phyloP scores from a whole-genome alignment of 2,797 vertebrate species.

The Phalanger gymnotis region DNA sequence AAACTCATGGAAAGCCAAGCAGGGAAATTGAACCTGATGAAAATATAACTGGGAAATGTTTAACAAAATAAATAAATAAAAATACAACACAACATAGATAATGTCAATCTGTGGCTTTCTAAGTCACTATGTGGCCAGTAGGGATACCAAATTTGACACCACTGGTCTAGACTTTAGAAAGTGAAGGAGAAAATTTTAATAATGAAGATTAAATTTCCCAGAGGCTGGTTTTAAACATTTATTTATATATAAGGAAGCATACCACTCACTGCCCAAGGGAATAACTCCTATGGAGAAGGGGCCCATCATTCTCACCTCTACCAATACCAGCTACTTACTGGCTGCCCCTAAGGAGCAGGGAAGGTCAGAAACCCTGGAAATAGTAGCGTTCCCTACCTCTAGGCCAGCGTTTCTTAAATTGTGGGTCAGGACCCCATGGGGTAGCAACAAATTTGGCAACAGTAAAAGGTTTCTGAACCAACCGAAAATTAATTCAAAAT shows the following conservation, averaged over 20 bases:
- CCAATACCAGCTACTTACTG: not conserved
- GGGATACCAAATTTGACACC: not conserved
- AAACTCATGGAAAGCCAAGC: not conserved
- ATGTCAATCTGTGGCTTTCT: not conserved
- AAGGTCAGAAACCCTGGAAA: not conserved
- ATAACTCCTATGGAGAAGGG: not conserved
- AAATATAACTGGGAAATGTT: not conserved
- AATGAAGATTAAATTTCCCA: not conserved
- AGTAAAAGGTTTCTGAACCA: too few relatives aligned
- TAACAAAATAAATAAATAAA: not conserved
- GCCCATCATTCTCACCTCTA: not conserved
- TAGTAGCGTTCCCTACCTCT: not conserved
- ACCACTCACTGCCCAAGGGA: not conserved
- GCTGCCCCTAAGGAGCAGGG: not conserved
- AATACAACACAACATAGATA: not conserved
- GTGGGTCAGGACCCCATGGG: too few relatives aligned
- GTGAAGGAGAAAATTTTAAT: not conserved
- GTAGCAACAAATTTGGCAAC: too few relatives aligned
- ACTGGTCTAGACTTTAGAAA: not conserved
- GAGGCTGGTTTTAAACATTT: not conserved
- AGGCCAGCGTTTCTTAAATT: too few relatives aligned
- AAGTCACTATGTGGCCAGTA: not conserved
- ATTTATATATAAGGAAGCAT: not conserved
- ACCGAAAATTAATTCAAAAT: too few relatives aligned
- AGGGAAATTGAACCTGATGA: not conserved